Conservation (phyloP, 2,113 vertebrate species). For the Xyliphius kryptos region DNA sequence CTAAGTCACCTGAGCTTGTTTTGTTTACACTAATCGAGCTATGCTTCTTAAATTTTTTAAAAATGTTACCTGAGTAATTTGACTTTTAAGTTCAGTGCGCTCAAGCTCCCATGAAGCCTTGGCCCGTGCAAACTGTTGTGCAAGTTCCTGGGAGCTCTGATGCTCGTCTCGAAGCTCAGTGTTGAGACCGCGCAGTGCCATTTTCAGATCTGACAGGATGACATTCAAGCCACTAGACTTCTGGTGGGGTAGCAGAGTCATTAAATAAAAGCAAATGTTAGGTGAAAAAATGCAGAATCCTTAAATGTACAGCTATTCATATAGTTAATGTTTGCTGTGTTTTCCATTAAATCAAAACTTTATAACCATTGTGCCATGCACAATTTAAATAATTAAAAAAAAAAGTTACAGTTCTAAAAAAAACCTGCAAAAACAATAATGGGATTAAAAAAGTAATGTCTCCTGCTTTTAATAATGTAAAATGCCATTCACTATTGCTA, state of each 20-base stretch:
- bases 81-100: slow-evolving; percentile 80
- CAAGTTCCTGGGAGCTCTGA: slow-evolving; percentile 82
- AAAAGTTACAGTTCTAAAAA: too few species aligned
- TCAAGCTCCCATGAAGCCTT: slow-evolving; percentile 96
- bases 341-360: neutral
- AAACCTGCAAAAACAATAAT: too few species aligned
- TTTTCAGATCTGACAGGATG: slow-evolving; percentile 85
- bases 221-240: slow-evolving; percentile 83
- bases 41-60: neutral
- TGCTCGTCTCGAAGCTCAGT: slow-evolving; percentile 82
- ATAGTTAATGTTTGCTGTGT: too few species aligned
- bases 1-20: too few species aligned
- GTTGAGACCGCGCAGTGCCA: slow-evolving; percentile 85
- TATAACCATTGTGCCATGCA: neutral
- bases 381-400: too few species aligned
- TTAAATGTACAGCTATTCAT: too few species aligned
- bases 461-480: too few species aligned
- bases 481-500: too few species aligned
- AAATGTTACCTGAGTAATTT: slow-evolving; percentile 74
- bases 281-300: too few species aligned
- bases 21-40: neutral
- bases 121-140: slow-evolving; percentile 93
- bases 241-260: neutral
- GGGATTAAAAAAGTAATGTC: too few species aligned
- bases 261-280: too few species aligned